A percentile compares a stretch with the other conserved stretches of the same genome.
Conservation (phyloP, 2,113 vertebrate genomes). For the Osmerus mordax region DNA sequence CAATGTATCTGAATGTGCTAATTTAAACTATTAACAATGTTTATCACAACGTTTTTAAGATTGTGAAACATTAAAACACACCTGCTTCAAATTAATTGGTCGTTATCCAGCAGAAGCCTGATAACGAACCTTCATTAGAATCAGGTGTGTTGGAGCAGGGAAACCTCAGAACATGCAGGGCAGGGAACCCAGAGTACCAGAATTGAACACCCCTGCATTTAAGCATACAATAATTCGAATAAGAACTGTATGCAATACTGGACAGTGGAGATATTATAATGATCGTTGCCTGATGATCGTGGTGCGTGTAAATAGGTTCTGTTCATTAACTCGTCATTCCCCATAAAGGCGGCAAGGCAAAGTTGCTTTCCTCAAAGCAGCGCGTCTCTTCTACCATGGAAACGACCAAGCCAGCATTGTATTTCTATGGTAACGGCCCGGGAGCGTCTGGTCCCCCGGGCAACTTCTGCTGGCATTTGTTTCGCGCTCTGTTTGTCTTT, state of each 20-base stretch:
- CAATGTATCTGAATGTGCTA: neutral
- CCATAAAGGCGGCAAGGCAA: neutral
- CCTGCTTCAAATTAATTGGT: neutral
- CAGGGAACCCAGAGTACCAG: no score
- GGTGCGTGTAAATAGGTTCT: neutral
- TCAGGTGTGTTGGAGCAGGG: no score
- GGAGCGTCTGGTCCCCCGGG: constrained; percentile 52
- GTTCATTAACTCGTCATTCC: constrained; percentile 51
- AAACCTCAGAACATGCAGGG: no score
- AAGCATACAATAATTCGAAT: no score
- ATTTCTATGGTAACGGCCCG: constrained; percentile 53
- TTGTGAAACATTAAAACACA: neutral
- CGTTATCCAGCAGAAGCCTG: neutral
- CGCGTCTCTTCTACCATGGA: constrained; percentile 46
- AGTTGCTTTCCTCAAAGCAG: neutral
- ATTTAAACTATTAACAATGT: neutral
- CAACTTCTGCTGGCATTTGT: constrained; percentile 33
- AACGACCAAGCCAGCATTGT: constrained; percentile 55
- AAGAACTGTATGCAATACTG: no score
- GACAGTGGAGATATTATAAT: neutral
- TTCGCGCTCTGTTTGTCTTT: constrained; percentile 7
- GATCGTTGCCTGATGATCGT: neutral
- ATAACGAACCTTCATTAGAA: no score
- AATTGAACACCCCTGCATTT: no score
- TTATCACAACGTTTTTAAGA: neutral